Conservation (phyloP, 2,888 invertebrate genomes). For the Nezara viridula region DNA sequence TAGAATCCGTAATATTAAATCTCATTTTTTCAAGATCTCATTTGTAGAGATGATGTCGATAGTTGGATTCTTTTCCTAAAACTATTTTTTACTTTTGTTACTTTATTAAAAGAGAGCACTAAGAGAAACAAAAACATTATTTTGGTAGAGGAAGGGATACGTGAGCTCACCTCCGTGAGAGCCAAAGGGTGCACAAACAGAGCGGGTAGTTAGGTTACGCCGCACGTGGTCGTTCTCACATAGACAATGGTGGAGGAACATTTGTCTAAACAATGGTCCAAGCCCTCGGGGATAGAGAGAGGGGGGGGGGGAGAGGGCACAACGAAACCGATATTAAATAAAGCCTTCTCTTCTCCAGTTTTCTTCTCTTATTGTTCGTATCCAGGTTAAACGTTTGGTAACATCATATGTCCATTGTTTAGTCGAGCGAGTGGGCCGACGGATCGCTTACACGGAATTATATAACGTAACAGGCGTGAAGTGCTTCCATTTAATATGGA, state of each 20-base stretch:
- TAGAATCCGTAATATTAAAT: no score
- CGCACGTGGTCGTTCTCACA: conserved; percentile 24
- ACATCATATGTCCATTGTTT: neutral
- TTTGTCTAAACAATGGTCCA: conserved; percentile 46
- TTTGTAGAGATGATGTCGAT: no score
- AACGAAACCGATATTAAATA: conserved; percentile 39
- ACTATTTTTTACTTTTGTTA: no score
- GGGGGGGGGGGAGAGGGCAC: neutral
- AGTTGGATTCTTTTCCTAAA: no score
- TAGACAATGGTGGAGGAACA: conserved; percentile 29
- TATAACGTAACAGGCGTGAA: neutral
- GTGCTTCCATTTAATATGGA: neutral
- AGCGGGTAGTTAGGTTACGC: neutral
- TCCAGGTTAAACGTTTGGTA: neutral
- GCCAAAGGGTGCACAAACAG: conserved; percentile 27
- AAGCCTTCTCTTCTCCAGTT: neutral
- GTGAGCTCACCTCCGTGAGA: neutral
- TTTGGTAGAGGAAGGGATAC: neutral
- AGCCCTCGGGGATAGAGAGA: neutral
- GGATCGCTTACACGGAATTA: neutral
- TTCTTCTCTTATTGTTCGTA: neutral
- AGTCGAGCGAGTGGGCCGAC: neutral
- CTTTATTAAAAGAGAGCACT: no score
- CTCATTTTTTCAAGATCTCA: no score
- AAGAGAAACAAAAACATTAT: neutral